phyloP scores from a whole-genome alignment of 2,888 invertebrate genomes.

The Oxycera nigricornis region DNA sequence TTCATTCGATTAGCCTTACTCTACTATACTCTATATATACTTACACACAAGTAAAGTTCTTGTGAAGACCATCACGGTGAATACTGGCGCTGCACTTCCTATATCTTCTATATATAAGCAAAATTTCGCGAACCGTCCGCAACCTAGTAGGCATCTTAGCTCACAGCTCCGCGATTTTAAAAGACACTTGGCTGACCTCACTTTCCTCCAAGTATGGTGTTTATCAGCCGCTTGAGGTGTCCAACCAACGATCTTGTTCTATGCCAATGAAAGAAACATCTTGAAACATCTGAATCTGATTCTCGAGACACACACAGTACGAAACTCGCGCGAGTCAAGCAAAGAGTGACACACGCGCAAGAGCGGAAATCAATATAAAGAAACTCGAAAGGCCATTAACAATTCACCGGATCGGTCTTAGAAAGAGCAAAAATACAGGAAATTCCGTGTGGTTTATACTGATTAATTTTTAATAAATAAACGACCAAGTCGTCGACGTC shows the following conservation, averaged over 20 bases:
- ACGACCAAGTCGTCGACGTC: no score
- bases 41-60: constrained; percentile 25
- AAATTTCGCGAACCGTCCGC: constrained; percentile 3
- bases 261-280: not conserved
- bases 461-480: no score
- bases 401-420: no score
- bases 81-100: not conserved
- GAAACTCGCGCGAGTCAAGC: no score
- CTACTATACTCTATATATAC: not conserved
- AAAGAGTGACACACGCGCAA: not conserved
- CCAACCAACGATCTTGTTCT: not conserved
- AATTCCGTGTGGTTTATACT: no score
- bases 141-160: not conserved
- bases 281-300: no score
- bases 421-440: no score
- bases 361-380: not conserved
- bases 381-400: not conserved
- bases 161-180: not conserved
- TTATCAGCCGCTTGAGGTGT: not conserved
- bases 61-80: constrained; percentile 1
- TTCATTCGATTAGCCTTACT: not conserved
- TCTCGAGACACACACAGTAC: no score
- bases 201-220: not conserved
- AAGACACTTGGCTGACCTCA: not conserved
- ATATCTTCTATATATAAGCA: constrained; percentile 20